A percentile compares a stretch with the other conserved stretches of the same genome.
phyloP scores from a whole-genome alignment of 30 jellyfish, hydroid and myxozoan genomes.

The Chrysaora quinquecirrha region DNA sequence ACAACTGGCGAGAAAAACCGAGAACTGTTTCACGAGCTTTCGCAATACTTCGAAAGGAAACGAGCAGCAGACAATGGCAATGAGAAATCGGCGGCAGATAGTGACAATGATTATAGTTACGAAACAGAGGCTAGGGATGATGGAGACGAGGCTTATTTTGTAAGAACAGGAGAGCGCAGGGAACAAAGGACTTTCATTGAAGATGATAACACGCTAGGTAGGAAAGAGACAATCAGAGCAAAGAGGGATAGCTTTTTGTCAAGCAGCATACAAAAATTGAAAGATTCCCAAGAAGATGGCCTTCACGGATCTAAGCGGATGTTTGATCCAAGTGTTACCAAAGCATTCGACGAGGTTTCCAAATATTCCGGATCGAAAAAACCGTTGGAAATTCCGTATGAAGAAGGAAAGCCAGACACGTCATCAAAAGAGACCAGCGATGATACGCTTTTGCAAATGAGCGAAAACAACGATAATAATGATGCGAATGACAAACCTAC shows the following conservation, averaged over 20 bases:
- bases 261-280: too few relatives aligned
- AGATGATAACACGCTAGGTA: too few relatives aligned
- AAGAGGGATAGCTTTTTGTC: not conserved
- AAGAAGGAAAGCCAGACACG: not conserved
- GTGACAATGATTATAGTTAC: not conserved
- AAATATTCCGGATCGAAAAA: not conserved
- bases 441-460: not conserved
- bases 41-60: constrained; percentile 29
- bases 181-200: too few relatives aligned
- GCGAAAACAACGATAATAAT: not conserved
- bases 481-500: not conserved
- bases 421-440: not conserved
- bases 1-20: constrained; percentile 32
- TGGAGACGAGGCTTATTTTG: not conserved
- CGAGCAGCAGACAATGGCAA: not conserved
- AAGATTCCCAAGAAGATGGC: too few relatives aligned
- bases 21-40: constrained; percentile 45
- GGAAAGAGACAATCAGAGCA: not conserved
- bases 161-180: not conserved
- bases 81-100: not conserved
- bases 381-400: constrained; percentile 5
- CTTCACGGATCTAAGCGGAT: not conserved
- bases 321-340: not conserved
- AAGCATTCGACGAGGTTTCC: not conserved
- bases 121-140: constrained; percentile 2